Evolutionary conservation across 2,113 vertebrate species (phyloP).

Genomic region (Prinia subflava): DNA sequence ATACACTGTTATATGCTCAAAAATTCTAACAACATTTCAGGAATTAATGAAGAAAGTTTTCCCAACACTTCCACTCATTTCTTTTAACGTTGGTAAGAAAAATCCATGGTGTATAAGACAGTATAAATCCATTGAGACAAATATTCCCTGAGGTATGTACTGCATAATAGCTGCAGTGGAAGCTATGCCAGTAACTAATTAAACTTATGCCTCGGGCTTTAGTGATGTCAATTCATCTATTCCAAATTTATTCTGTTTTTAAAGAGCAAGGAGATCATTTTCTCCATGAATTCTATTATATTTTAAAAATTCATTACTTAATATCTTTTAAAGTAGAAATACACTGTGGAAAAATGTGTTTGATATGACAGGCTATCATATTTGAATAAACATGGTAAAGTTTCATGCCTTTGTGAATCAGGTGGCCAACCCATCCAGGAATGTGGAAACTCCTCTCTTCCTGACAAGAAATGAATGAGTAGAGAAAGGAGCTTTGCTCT

Average conservation of each 20-base stretch:
- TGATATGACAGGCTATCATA: background rate
- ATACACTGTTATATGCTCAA: background rate
- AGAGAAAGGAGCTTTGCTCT: background rate
- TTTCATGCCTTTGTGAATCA: background rate
- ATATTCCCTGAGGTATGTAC: background rate
- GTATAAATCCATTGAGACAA: slow-evolving; percentile 12
- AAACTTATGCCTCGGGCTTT: slow-evolving; percentile 21
- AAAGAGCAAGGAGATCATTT: background rate
- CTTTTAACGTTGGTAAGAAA: background rate
- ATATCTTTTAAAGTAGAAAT: background rate
- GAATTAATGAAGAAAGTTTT: background rate
- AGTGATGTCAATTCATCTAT: background rate
- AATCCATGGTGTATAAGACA: background rate
- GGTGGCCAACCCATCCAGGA: background rate
- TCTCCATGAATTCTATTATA: background rate
- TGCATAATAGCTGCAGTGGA: background rate
- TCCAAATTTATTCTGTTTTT: slow-evolving; percentile 5
- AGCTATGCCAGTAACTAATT: slow-evolving; percentile 38
- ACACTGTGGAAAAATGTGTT: background rate
- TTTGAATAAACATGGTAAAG: background rate
- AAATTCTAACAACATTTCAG: background rate
- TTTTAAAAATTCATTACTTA: background rate
- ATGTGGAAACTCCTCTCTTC: background rate
- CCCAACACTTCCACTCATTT: background rate
- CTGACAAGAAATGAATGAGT: background rate